Percentiles rank a stretch among this genome's conserved stretches.
These are phyloP conservation scores for Pelosia muscerda DNA, from an alignment of 2,888 invertebrate genomes.

Conservation along the genomic window DNA sequence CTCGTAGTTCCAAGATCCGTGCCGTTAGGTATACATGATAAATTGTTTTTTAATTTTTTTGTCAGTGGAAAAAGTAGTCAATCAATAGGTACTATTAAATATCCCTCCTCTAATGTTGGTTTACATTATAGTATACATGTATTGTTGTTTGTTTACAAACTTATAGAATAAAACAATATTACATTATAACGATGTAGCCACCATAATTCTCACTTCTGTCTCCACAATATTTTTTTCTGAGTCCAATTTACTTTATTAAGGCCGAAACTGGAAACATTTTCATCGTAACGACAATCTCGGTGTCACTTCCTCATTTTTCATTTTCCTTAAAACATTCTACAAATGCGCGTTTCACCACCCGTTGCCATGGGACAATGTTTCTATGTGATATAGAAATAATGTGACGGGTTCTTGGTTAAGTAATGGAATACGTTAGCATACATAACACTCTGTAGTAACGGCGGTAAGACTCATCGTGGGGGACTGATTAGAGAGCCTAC, in stretches of 20 bases:
- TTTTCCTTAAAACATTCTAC: constrained; percentile 9
- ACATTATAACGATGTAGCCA: not conserved
- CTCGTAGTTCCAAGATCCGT: too few species aligned
- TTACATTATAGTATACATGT: not conserved
- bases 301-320: constrained; percentile 8
- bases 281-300: constrained; percentile 9
- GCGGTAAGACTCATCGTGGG: too few species aligned
- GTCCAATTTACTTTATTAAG: constrained; percentile 16
- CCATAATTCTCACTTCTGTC: constrained; percentile 7
- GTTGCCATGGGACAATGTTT: not conserved
- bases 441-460: too few species aligned
- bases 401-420: not conserved
- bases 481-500: too few species aligned
- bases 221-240: constrained; percentile 4
- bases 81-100: too few species aligned
- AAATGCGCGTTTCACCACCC: constrained; percentile 6
- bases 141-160: not conserved
- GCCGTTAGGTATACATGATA: too few species aligned
- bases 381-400: not conserved
- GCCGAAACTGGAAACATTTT: constrained; percentile 13
- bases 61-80: too few species aligned
- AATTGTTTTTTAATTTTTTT: too few species aligned
- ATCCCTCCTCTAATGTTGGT: too few species aligned
- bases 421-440: too few species aligned
- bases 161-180: not conserved